These are phyloP conservation scores for Leucopsar rothschildi DNA, from an alignment of 2,113 vertebrate genomes.

Conservation along the genomic window DNA sequence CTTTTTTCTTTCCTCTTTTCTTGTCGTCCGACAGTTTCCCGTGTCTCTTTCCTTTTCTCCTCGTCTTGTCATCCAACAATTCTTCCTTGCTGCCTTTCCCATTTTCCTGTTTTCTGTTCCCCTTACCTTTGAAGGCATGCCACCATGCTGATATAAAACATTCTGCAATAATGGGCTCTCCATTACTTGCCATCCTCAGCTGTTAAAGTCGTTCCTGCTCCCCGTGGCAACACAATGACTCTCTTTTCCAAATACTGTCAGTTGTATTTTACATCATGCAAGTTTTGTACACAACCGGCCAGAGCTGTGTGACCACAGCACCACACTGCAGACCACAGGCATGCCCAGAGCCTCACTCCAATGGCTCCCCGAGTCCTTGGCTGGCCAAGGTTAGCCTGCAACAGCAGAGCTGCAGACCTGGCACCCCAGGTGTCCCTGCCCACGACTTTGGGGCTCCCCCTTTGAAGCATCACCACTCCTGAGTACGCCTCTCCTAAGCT, in stretches of 20 bases:
- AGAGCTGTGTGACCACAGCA: not conserved
- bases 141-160: not conserved
- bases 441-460: not conserved
- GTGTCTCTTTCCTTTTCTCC: not conserved
- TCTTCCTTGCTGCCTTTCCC: not conserved
- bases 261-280: not conserved
- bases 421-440: not conserved
- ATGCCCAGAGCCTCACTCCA: not conserved
- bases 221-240: not conserved
- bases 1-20: not conserved
- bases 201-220: not conserved
- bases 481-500: not conserved
- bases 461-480: not conserved
- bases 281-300: not conserved
- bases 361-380: accelerated
- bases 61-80: not conserved
- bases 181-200: not conserved
- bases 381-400: not conserved
- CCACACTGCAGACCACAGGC: not conserved
- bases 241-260: not conserved
- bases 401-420: not conserved
- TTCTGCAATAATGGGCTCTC: not conserved
- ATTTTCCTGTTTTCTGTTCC: not conserved
- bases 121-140: not conserved
- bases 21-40: not conserved